These are phyloP conservation scores for human (Homo sapiens) DNA, from an alignment of 2,113 vertebrate genomes.

Conservation along the genomic window GRCh38 chr12:93824001-93824500, in stretches of 20 bases:
- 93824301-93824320: constrained; percentile 66
- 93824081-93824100: constrained; percentile 27
- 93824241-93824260: constrained; percentile 64
- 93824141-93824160: not conserved
- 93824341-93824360: constrained; percentile 72
- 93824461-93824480: not conserved
- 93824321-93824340: constrained; percentile 65
- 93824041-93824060: constrained; percentile 43
- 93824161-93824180: not conserved
- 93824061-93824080: constrained; percentile 1
- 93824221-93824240: constrained; percentile 34
- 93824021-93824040: constrained; percentile 52
- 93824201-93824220: not conserved
- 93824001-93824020: not conserved
- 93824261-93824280: constrained; percentile 69
- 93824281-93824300: constrained; percentile 67
- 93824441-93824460: constrained; percentile 46
- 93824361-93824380: constrained; percentile 69
- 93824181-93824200: not conserved
- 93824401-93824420: not conserved
- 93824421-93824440: not conserved
- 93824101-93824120: not conserved
- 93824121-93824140: not conserved
- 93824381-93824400: not conserved
- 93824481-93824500: not conserved